Conservation (phyloP, 2,888 invertebrate genomes). For the Drosophila borborema region DNA sequence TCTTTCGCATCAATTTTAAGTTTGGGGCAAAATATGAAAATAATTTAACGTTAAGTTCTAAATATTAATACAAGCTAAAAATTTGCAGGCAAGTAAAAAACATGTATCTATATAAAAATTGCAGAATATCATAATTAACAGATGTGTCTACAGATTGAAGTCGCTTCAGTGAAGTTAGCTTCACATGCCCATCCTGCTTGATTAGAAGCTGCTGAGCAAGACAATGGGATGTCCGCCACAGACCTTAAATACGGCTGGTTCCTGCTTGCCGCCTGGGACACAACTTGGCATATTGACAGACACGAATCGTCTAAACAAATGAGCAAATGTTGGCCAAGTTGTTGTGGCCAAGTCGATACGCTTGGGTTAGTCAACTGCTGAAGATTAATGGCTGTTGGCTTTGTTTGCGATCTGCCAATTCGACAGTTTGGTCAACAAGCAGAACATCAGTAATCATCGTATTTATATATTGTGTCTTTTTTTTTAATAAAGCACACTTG, state of each 20-base stretch:
- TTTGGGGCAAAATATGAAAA: too few relatives aligned
- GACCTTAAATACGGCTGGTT: background rate
- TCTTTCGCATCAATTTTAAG: too few relatives aligned
- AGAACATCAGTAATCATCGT: background rate
- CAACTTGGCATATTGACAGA: slow-evolving; percentile 23
- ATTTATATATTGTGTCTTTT: background rate
- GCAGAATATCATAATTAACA: background rate
- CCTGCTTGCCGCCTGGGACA: background rate
- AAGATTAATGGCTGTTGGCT: background rate
- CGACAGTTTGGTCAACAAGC: slow-evolving; percentile 29
- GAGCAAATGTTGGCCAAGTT: background rate
- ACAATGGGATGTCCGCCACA: background rate
- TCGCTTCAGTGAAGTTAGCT: background rate
- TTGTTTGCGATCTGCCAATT: background rate
- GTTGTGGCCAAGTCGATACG: background rate
- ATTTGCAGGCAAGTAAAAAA: background rate
- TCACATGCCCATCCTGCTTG: background rate
- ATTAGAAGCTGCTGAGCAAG: background rate
- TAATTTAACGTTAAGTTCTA: too few relatives aligned
- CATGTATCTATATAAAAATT: background rate
- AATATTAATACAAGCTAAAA: background rate
- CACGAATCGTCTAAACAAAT: slow-evolving; percentile 8
- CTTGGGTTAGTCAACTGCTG: background rate
- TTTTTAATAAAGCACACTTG: slow-evolving; percentile 62
- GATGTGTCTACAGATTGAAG: background rate